phyloP scores from a whole-genome alignment of 2,888 invertebrate species.

The Drosophila kokeensis region DNA sequence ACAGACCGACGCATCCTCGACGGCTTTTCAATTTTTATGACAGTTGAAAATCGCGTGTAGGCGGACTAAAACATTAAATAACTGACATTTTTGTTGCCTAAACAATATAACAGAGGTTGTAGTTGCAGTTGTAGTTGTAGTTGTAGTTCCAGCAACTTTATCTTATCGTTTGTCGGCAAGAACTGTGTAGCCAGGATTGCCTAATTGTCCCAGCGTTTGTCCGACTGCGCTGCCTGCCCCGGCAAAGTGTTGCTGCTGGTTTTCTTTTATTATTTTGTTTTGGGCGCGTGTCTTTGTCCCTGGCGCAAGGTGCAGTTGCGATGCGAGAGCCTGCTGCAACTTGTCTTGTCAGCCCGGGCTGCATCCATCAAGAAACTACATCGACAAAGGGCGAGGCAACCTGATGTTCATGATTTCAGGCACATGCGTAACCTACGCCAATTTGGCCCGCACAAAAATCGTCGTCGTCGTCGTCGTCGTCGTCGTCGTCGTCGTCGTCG shows the following conservation, averaged over 20 bases:
- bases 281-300: constrained; percentile 53
- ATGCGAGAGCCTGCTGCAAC: constrained; percentile 61
- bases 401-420: constrained; percentile 68
- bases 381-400: constrained; percentile 28
- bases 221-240: constrained; percentile 31
- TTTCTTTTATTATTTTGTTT: not conserved
- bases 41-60: constrained; percentile 66
- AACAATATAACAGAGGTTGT: constrained; percentile 7
- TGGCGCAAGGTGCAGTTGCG: constrained; percentile 64
- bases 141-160: constrained; percentile 39
- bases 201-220: constrained; percentile 60
- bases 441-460: constrained; percentile 67
- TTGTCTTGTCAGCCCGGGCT: constrained; percentile 42
- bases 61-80: constrained; percentile 52
- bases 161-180: constrained; percentile 74
- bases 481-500: constrained; percentile 18
- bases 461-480: constrained; percentile 19
- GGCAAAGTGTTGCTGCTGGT: constrained; percentile 28
- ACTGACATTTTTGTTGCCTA: constrained; percentile 31
- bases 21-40: constrained; percentile 57
- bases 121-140: constrained; percentile 14
- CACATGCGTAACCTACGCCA: constrained; percentile 79
- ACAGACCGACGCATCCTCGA: constrained; percentile 2
- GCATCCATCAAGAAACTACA: constrained; percentile 64
- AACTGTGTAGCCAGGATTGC: constrained; percentile 56